phyloP scores from a whole-genome alignment of 2,113 vertebrate species.

The Miniopterus natalensis region DNA sequence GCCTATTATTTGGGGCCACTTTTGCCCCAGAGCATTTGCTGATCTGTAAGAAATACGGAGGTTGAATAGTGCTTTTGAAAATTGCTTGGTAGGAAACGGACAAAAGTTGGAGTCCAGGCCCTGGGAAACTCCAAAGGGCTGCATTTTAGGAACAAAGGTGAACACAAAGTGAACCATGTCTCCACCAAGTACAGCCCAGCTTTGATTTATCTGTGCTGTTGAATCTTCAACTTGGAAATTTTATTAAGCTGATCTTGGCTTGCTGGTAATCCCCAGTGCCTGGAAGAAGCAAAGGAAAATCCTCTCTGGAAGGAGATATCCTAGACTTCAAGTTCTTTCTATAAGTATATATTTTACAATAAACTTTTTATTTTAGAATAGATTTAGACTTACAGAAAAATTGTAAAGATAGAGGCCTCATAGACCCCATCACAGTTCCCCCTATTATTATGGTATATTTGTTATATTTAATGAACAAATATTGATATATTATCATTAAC shows the following conservation, averaged over 20 bases:
- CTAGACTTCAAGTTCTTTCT: neutral
- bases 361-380: conserved; percentile 24
- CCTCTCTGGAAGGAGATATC: neutral
- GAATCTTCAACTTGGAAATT: neutral
- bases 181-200: neutral
- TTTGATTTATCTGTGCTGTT: neutral
- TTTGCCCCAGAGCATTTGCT: neutral
- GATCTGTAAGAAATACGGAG: neutral
- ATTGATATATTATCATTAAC: neutral
- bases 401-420: neutral
- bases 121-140: neutral
- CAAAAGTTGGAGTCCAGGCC: neutral
- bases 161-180: neutral
- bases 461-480: neutral
- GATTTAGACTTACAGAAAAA: neutral
- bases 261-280: neutral
- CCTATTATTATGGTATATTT: neutral
- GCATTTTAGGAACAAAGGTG: neutral
- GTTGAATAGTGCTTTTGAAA: neutral
- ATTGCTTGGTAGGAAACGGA: neutral
- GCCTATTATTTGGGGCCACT: neutral
- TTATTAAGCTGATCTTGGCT: neutral
- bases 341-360: neutral
- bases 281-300: conserved; percentile 39
- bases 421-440: neutral